Evolutionary conservation across 2,113 vertebrate genomes (phyloP), one percentile per base, ranked within the genome.

Genomic region (Hippocampus mohnikei): DNA sequence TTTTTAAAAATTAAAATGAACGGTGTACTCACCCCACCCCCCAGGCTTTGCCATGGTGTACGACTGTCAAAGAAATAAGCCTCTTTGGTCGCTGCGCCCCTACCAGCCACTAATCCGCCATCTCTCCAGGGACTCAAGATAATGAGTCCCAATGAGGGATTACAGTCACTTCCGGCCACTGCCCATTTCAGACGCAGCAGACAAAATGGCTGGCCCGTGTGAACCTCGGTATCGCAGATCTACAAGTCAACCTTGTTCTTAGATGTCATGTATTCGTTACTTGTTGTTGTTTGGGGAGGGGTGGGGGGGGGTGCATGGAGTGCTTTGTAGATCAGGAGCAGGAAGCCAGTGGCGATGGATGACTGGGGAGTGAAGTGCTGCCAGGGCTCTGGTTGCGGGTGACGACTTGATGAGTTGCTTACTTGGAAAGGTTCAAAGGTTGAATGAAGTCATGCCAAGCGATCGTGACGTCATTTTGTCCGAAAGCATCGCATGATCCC

Each of bases 141-240:
- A 87, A 88, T 92, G 85, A 71, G 76, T 85, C 83, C 81, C 74
- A 87, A 87, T 72, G 88, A 90, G 85, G 81, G 85, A 88, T 89
- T 84, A 87, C 33, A 37, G 33, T 37, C 33, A 50, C 80, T 87
- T 82, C 82, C 67, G 65, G 84, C 87, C 75, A 78, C 75, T 83
- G 87, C 74, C 74, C 81, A 80, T 79, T 81, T 64, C 65, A 77
- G 60, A 79, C 72, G 64, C 68, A 61, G 58, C 64, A 6, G 81
- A 78, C 74, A 67, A 74, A 72, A 76, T 65, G 52, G 55, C 61
- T 60, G 15, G 69, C 58, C 68, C 21, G 41, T 25, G 15, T 81
- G 75, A 79, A 53, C 79, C 27, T 27, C n/a, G 25, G 59, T 25
- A 63, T 66, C 62, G 40, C 66, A 55, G 50, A 76, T 66, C 44